A percentile compares a stretch with the other conserved stretches of the same genome.
Conservation (phyloP, 2,797 vertebrate species). For the Acipenser transmontanus region DNA sequence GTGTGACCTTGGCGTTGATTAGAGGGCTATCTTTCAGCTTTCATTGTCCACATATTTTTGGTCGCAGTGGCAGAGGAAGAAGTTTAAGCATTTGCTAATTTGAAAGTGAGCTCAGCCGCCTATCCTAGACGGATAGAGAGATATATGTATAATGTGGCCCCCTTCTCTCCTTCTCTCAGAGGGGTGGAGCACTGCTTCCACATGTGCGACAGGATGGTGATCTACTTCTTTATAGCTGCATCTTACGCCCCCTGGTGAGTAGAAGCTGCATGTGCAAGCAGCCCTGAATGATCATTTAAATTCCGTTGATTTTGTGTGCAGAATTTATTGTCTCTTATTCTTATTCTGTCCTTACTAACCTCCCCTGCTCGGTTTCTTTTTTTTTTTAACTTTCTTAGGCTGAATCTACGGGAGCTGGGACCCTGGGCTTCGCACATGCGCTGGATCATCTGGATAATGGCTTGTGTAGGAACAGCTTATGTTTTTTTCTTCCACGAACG, state of each 20-base stretch:
- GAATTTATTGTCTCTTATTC: background rate
- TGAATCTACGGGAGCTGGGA: conserved; percentile 85
- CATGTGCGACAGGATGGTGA: conserved; percentile 93
- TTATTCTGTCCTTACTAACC: background rate
- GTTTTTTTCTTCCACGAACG: conserved; percentile 94
- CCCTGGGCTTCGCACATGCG: conserved; percentile 94
- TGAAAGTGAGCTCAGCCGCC: no score
- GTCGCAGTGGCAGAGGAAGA: no score
- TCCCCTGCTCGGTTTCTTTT: conserved; percentile 13
- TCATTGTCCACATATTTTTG: no score
- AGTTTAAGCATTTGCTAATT: no score
- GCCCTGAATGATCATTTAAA: background rate
- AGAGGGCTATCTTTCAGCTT: no score
- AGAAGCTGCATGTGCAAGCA: background rate
- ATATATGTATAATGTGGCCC: background rate
- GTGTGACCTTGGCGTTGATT: no score
- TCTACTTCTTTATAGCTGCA: conserved; percentile 93
- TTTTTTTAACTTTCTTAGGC: conserved; percentile 54
- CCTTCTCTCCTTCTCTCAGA: conserved; percentile 44
- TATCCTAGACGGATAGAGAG: no score
- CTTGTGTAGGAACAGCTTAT: conserved; percentile 76
- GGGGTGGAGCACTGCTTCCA: conserved; percentile 87
- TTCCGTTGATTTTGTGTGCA: no score
- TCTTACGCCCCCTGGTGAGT: conserved; percentile 94
- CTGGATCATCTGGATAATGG: conserved; percentile 96